These are phyloP conservation scores for Genyomyrus donnyi DNA, from an alignment of 2,113 vertebrate genomes.

Conservation along the genomic window DNA sequence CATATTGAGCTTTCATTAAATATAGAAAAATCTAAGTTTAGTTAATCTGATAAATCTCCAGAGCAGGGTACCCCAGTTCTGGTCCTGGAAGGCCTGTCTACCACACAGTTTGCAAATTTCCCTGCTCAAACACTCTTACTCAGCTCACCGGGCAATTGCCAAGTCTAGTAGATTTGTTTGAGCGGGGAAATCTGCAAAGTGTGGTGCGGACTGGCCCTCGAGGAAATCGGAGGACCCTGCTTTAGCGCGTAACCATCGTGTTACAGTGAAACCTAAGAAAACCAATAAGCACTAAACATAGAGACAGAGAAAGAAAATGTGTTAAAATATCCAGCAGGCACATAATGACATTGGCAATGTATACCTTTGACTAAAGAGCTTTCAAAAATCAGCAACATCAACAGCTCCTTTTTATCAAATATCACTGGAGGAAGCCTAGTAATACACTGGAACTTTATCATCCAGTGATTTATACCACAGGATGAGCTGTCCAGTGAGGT, in stretches of 20 bases:
- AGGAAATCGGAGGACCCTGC: neutral
- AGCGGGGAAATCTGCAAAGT: neutral
- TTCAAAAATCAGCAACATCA: conserved; percentile 1
- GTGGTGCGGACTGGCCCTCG: neutral
- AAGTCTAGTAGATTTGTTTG: neutral
- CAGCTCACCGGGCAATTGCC: neutral
- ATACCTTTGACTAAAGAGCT: neutral
- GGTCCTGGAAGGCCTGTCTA: neutral
- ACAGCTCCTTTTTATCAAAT: neutral
- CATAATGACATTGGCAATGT: neutral
- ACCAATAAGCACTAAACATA: neutral
- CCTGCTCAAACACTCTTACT: neutral
- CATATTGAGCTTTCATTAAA: neutral
- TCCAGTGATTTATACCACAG: conserved; percentile 9
- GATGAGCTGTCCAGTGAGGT: neutral
- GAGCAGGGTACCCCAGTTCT: neutral
- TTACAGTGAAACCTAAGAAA: neutral
- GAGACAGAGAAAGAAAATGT: neutral
- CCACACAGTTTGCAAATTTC: neutral
- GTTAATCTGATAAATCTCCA: neutral
- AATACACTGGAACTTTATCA: neutral
- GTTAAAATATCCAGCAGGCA: neutral
- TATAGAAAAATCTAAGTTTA: neutral
- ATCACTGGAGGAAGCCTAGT: neutral
- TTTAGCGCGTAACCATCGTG: neutral